A percentile compares a stretch with the other conserved stretches of the same genome.
phyloP scores from a whole-genome alignment of 2,888 invertebrate genomes.

The Epirrhoe alternata region DNA sequence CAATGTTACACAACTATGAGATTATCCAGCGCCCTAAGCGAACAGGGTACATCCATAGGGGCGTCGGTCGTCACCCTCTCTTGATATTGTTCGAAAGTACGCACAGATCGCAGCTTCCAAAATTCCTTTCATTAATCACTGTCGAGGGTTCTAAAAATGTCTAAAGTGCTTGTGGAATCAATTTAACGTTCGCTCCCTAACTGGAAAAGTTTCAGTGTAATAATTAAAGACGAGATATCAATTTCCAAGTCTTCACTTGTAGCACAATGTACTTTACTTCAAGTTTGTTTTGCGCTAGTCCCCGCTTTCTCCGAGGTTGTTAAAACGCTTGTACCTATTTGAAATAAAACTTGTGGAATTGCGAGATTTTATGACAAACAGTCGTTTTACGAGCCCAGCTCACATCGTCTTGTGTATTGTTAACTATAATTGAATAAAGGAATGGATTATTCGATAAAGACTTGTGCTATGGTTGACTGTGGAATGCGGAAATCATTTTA shows the following conservation, averaged over 20 bases:
- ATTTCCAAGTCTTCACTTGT: conserved; percentile 62
- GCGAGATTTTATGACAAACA: conserved; percentile 37
- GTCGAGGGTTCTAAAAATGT: conserved; percentile 80
- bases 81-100: conserved; percentile 61
- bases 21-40: conserved; percentile 63
- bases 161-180: conserved; percentile 79
- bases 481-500: conserved; percentile 24
- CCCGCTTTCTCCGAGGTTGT: conserved; percentile 30
- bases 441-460: conserved; percentile 29
- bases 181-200: conserved; percentile 75
- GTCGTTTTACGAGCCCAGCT: conserved; percentile 37
- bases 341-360: conserved; percentile 37
- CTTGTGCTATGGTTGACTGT: conserved; percentile 8
- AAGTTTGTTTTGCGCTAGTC: conserved; percentile 35
- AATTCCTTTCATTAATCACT: conserved; percentile 83
- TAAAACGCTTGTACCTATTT: conserved; percentile 30
- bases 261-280: conserved; percentile 35
- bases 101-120: conserved; percentile 66
- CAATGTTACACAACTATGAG: conserved; percentile 71
- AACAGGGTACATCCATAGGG: conserved; percentile 59
- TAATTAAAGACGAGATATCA: conserved; percentile 79
- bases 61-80: conserved; percentile 65
- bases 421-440: conserved; percentile 31
- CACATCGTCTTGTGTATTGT: conserved; percentile 34
- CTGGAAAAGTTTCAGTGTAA: conserved; percentile 73